A percentile compares a stretch with the other conserved stretches of the same genome.
phyloP scores from a whole-genome alignment of 1,140 invertebrate species.

The Scylla paramamosain region DNA sequence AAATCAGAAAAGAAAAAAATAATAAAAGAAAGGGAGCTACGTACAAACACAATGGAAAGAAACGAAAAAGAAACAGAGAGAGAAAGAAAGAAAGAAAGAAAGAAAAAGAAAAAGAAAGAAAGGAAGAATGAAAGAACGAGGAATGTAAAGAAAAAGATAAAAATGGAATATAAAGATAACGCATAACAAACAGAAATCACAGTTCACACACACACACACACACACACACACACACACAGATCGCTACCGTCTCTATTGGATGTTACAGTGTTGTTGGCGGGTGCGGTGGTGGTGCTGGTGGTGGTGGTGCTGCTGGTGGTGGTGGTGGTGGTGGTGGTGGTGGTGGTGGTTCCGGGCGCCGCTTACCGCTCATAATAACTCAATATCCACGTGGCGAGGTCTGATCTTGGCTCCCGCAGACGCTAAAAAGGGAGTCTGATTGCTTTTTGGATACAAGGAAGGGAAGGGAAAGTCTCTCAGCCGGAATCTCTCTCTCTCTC shows the following conservation, averaged over 20 bases:
- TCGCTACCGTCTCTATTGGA: too few relatives aligned
- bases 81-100: too few relatives aligned
- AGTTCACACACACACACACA: too few relatives aligned
- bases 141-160: too few relatives aligned
- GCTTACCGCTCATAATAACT: conserved; percentile 1
- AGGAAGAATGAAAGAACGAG: too few relatives aligned
- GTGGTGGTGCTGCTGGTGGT: not conserved
- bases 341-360: not conserved
- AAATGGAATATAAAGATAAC: too few relatives aligned
- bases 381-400: not conserved
- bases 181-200: too few relatives aligned
- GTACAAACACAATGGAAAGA: not conserved
- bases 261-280: not conserved
- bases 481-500: too few relatives aligned
- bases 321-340: too few relatives aligned
- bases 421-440: not conserved
- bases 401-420: not conserved
- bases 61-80: not conserved
- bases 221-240: too few relatives aligned
- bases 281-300: too few relatives aligned
- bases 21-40: too few relatives aligned
- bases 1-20: not conserved
- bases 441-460: not conserved
- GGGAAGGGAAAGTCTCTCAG: not conserved
- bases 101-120: not conserved